These are phyloP conservation scores for Osmerus eperlanus DNA, from an alignment of 2,113 vertebrate genomes.

Conservation along the genomic window DNA sequence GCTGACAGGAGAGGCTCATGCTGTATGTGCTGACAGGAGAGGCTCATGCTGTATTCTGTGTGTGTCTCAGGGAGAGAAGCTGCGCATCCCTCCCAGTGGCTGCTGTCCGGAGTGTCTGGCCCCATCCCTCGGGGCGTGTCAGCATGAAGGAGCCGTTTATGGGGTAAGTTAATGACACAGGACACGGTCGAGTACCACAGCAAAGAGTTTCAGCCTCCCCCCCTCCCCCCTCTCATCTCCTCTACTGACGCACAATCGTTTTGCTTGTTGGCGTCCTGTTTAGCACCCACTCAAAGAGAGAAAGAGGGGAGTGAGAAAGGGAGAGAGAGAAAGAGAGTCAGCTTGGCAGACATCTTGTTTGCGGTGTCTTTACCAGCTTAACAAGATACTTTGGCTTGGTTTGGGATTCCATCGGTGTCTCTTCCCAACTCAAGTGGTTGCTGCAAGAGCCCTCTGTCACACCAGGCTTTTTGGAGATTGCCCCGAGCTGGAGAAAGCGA, in stretches of 20 bases:
- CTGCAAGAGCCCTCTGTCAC: too few species aligned
- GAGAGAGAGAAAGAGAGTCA: too few species aligned
- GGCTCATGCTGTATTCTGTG: neutral
- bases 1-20: neutral
- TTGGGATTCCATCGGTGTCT: conserved; percentile 36
- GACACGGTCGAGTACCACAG: conserved; percentile 6
- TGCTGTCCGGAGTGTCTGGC: conserved; percentile 86
- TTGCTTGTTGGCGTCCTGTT: conserved; percentile 39
- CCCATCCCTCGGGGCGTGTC: conserved; percentile 73
- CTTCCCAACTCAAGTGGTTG: conserved; percentile 28
- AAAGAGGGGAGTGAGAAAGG: conserved; percentile 18
- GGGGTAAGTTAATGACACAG: conserved; percentile 71
- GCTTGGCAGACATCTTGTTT: conserved; percentile 26
- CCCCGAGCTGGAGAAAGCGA: too few species aligned
- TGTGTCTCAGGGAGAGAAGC: conserved; percentile 77
- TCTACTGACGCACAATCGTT: conserved; percentile 32
- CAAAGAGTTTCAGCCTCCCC: neutral
- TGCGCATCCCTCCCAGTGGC: conserved; percentile 78
- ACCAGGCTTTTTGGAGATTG: too few species aligned
- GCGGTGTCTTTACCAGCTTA: conserved; percentile 6
- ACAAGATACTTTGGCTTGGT: conserved; percentile 23
- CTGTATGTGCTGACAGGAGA: neutral
- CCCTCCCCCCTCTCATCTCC: conserved; percentile 5
- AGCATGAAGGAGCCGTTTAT: conserved; percentile 70
- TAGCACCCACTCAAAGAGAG: conserved; percentile 16